phyloP scores from a whole-genome alignment of 1,140 invertebrate species.

The Venturia canescens region DNA sequence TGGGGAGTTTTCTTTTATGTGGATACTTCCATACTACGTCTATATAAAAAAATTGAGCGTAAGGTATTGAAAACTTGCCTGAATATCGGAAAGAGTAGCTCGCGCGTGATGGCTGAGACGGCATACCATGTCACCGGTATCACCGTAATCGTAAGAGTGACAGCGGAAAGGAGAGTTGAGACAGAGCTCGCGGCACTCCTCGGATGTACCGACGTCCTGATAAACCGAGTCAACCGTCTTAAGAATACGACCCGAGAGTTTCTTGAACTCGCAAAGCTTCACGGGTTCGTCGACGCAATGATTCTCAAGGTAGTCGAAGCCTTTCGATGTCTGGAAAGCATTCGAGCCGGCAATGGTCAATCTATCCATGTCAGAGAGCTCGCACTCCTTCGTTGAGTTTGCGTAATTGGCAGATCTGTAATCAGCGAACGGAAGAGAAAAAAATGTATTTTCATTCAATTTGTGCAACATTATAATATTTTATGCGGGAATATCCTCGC shows the following conservation, averaged over 20 bases:
- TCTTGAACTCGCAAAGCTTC: conserved; percentile 95
- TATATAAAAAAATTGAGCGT: background rate
- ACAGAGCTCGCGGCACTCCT: conserved; percentile 92
- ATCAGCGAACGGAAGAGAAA: conserved; percentile 66
- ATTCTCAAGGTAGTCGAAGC: conserved; percentile 91
- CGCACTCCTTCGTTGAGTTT: conserved; percentile 89
- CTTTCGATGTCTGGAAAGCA: conserved; percentile 84
- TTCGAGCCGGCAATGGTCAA: conserved; percentile 88
- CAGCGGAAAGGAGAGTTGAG: conserved; percentile 91
- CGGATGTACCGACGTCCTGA: conserved; percentile 90
- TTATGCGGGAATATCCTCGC: background rate
- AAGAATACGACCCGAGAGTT: conserved; percentile 89
- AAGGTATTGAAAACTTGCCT: conserved; percentile 76
- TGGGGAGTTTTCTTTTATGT: background rate
- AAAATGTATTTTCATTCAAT: conserved; percentile 2
- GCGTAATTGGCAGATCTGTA: conserved; percentile 93
- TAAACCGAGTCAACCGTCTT: conserved; percentile 97
- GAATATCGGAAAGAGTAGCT: conserved; percentile 91
- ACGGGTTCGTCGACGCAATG: conserved; percentile 94
- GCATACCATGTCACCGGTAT: conserved; percentile 94
- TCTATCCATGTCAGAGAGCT: conserved; percentile 93
- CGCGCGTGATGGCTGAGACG: conserved; percentile 93
- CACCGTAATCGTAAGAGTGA: conserved; percentile 95
- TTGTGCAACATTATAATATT: background rate
- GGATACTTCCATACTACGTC: background rate